Percentiles rank a stretch among this genome's conserved stretches.
Evolutionary conservation across 2,797 vertebrate species (phyloP).

Genomic region (Ptychobarbus kaznakovi): DNA sequence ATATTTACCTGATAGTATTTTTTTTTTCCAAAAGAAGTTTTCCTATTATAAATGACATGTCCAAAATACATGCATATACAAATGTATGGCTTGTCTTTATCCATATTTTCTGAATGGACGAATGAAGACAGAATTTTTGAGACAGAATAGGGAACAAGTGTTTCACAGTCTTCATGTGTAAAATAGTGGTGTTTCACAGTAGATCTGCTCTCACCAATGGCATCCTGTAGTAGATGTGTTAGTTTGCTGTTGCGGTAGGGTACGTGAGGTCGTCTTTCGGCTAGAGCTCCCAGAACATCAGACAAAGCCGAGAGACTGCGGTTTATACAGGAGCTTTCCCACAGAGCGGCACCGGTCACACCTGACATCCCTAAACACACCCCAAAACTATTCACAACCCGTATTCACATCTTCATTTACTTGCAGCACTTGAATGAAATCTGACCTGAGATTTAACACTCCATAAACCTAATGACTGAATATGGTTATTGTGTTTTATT

Average conservation of each 20-base stretch:
- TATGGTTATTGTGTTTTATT: constrained; percentile 12
- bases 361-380: constrained; percentile 80
- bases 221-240: constrained; percentile 86
- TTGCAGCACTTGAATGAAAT: neutral
- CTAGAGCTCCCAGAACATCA: constrained; percentile 84
- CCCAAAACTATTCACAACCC: neutral
- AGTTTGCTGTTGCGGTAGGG: constrained; percentile 89
- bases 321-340: constrained; percentile 87
- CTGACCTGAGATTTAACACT: neutral
- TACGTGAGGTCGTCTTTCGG: constrained; percentile 80
- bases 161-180: neutral
- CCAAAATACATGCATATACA: neutral
- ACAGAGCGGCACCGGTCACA: constrained; percentile 78
- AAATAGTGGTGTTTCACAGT: neutral
- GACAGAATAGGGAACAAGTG: neutral
- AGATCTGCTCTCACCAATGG: constrained; percentile 73
- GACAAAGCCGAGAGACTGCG: constrained; percentile 86
- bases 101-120: neutral
- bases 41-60: neutral
- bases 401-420: neutral
- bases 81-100: neutral
- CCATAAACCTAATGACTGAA: neutral
- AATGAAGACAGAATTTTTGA: neutral
- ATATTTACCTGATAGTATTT: neutral
- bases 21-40: neutral